Conservation (phyloP, 2,888 invertebrate genomes). For the Xanthorhoe spadicearia region DNA sequence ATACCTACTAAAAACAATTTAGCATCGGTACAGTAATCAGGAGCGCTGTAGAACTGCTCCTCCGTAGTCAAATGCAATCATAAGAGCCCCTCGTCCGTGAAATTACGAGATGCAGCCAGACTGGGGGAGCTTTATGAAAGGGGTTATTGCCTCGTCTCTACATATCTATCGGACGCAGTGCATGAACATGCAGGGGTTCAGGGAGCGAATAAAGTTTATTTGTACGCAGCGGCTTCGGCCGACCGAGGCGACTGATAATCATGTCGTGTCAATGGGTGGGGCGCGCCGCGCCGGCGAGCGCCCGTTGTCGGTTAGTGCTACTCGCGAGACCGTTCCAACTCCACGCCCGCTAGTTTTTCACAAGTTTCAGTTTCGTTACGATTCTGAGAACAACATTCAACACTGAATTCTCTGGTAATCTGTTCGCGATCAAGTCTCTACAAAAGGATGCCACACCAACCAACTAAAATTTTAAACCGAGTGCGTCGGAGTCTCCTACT, state of each 20-base stretch:
- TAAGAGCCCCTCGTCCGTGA: constrained; percentile 74
- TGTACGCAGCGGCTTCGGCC: constrained; percentile 71
- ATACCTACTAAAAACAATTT: constrained; percentile 44
- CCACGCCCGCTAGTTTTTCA: constrained; percentile 51
- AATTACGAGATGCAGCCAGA: constrained; percentile 76
- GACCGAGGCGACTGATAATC: constrained; percentile 72
- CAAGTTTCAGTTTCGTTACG: constrained; percentile 52
- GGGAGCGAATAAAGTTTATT: constrained; percentile 83
- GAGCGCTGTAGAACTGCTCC: constrained; percentile 43
- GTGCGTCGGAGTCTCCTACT: constrained; percentile 70
- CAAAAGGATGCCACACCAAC: constrained; percentile 76
- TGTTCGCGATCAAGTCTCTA: constrained; percentile 36
- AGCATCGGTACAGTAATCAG: constrained; percentile 40
- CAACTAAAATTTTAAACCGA: constrained; percentile 74
- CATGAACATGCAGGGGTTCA: constrained; percentile 64
- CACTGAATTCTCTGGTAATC: constrained; percentile 38
- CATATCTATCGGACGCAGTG: constrained; percentile 70
- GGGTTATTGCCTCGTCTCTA: constrained; percentile 78
- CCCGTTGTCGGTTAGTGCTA: constrained; percentile 65
- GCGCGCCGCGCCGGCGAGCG: constrained; percentile 62
- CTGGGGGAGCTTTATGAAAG: constrained; percentile 77
- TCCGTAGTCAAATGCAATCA: constrained; percentile 67
- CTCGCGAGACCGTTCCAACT: constrained; percentile 62
- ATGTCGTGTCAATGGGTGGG: constrained; percentile 76
- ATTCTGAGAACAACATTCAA: constrained; percentile 45